A percentile compares a stretch with the other conserved stretches of the same genome.
Evolutionary conservation across 2,797 vertebrate species (phyloP).

Genomic region (Amblyraja radiata): DNA sequence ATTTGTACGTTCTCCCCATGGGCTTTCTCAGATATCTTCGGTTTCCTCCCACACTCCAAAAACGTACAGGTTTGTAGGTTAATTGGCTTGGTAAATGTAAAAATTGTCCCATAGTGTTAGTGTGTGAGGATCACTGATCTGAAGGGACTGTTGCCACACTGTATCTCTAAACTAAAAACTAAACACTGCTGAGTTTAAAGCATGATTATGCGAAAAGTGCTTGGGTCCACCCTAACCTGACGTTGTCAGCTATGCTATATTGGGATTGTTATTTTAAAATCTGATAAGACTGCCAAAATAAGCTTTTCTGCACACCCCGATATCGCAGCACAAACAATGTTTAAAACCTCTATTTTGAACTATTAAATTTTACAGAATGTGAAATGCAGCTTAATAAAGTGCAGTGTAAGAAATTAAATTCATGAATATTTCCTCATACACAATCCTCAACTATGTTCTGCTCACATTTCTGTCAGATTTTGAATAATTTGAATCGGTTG

Average conservation of each 20-base stretch:
- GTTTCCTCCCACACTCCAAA: too few relatives aligned
- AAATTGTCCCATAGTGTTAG: too few relatives aligned
- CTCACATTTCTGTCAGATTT: background rate
- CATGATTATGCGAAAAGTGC: background rate
- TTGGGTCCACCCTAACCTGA: background rate
- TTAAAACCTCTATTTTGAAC: background rate
- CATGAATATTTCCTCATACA: background rate
- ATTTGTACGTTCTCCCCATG: too few relatives aligned
- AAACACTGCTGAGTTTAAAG: background rate
- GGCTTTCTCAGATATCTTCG: too few relatives aligned
- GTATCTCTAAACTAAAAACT: too few relatives aligned
- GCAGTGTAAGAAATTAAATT: background rate
- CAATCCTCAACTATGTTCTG: background rate
- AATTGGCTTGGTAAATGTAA: too few relatives aligned
- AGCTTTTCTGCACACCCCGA: background rate
- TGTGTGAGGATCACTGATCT: too few relatives aligned
- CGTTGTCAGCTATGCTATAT: background rate
- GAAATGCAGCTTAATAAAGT: background rate
- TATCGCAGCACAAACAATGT: background rate
- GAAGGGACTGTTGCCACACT: too few relatives aligned
- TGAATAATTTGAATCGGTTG: background rate
- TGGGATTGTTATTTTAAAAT: background rate
- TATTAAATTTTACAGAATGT: background rate
- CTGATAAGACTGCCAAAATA: background rate
- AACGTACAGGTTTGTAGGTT: too few relatives aligned